Conservation (phyloP, 2,888 invertebrate species). For the Drosophila paracracens region DNA sequence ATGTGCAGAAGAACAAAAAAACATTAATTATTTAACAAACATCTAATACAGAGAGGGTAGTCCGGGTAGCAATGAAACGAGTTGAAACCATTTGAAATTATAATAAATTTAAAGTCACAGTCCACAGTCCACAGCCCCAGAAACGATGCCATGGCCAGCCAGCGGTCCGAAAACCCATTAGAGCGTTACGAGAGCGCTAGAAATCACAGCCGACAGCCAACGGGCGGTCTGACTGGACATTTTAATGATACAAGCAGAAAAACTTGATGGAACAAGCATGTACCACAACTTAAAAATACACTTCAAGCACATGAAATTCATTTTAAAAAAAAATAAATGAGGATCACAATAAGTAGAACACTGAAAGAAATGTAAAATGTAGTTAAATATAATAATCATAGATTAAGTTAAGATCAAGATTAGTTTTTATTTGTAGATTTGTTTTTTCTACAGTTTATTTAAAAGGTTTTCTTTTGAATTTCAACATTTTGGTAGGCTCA, state of each 20-base stretch:
- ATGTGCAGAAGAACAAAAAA: conserved; percentile 69
- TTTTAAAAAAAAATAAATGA: neutral
- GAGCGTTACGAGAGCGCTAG: conserved; percentile 58
- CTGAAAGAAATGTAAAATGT: neutral
- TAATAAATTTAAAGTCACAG: conserved; percentile 70
- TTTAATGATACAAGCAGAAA: conserved; percentile 71
- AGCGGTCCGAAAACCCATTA: conserved; percentile 60
- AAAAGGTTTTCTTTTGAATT: neutral
- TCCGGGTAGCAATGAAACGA: conserved; percentile 16
- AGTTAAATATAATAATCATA: too few species aligned
- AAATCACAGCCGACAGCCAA: conserved; percentile 68
- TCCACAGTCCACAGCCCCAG: conserved; percentile 34
- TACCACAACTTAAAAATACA: conserved; percentile 31
- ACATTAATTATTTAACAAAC: conserved; percentile 76
- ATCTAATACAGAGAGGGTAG: conserved; percentile 14
- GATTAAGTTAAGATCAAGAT: too few species aligned
- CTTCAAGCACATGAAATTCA: conserved; percentile 9
- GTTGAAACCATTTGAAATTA: conserved; percentile 66
- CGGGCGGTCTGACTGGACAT: conserved; percentile 69
- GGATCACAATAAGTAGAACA: neutral
- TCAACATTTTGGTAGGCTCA: neutral
- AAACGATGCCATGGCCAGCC: conserved; percentile 60
- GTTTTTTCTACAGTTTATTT: neutral
- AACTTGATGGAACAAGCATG: conserved; percentile 13
- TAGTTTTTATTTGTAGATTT: neutral